Percentiles rank a stretch among this genome's conserved stretches.
phyloP scores from a whole-genome alignment of 2,113 vertebrate genomes.

The Salvelinus sp. region DNA sequence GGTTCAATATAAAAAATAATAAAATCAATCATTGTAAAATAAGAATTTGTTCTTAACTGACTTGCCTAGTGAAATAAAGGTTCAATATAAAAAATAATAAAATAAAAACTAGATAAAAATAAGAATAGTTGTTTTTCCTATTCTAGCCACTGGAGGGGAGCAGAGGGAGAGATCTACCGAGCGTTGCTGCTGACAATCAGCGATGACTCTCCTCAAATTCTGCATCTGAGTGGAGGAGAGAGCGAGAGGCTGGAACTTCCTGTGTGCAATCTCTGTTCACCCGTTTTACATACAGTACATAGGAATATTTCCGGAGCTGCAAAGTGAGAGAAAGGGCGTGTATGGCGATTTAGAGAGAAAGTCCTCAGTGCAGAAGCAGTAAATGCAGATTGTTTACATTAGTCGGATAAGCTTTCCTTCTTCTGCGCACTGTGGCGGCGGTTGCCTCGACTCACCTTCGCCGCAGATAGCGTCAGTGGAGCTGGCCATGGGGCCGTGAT shows the following conservation, averaged over 20 bases:
- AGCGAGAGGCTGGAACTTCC: slow-evolving; percentile 67
- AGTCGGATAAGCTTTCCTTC: slow-evolving; percentile 42
- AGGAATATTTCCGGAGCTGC: slow-evolving; percentile 42
- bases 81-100: too few species aligned
- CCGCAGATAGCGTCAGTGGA: slow-evolving; percentile 56
- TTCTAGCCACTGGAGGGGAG: slow-evolving; percentile 45
- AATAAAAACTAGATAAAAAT: too few species aligned
- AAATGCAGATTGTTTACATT: slow-evolving; percentile 64
- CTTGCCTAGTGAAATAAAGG: too few species aligned
- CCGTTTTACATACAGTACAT: background rate
- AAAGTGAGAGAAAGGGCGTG: slow-evolving; percentile 29
- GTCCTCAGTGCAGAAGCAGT: slow-evolving; percentile 34
- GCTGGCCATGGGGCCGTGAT: slow-evolving; percentile 55
- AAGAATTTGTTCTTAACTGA: too few species aligned
- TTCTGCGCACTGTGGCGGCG: slow-evolving; percentile 24
- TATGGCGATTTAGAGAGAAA: slow-evolving; percentile 11
- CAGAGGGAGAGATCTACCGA: slow-evolving; percentile 32
- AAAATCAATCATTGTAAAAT: too few species aligned
- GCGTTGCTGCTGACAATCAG: slow-evolving; percentile 11
- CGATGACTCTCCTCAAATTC: slow-evolving; percentile 39
- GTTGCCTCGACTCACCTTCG: slow-evolving; percentile 43
- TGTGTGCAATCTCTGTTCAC: slow-evolving; percentile 52
- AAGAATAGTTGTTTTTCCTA: too few species aligned
- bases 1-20: too few species aligned
- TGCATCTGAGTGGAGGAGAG: slow-evolving; percentile 44